A percentile compares a stretch with the other conserved stretches of the same genome.
Evolutionary conservation across 2,113 vertebrate genomes (phyloP).

Genomic region (Gopherus evgoodei): DNA sequence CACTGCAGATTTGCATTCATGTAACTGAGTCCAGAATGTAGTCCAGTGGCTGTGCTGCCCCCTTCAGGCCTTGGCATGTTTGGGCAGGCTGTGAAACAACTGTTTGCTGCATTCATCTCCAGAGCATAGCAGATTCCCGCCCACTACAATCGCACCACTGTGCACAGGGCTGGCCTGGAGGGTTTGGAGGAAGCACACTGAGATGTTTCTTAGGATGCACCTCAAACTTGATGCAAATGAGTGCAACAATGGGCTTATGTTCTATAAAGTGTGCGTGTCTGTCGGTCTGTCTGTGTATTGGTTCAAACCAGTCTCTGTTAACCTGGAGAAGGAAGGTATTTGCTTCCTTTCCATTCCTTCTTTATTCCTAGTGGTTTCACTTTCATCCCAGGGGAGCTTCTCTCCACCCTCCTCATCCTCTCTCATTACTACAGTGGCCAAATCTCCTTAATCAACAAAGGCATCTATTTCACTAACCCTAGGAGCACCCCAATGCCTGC

Average conservation of each 20-base stretch:
- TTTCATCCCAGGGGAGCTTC: not conserved
- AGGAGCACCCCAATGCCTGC: not conserved
- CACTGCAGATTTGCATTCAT: not conserved
- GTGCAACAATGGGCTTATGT: not conserved
- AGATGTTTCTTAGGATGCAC: not conserved
- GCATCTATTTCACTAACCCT: not conserved
- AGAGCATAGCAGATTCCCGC: not conserved
- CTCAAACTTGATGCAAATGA: not conserved
- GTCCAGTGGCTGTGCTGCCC: not conserved
- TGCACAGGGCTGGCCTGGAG: not conserved
- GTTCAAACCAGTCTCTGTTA: not conserved
- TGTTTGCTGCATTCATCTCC: not conserved
- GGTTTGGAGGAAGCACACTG: not conserved
- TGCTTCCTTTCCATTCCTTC: not conserved
- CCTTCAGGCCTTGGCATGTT: fast-evolving
- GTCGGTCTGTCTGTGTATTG: not conserved
- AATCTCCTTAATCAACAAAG: not conserved
- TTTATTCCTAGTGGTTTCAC: not conserved
- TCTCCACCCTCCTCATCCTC: not conserved
- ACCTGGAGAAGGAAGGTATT: not conserved
- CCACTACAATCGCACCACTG: not conserved
- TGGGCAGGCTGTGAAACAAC: not conserved
- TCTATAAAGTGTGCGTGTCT: not conserved
- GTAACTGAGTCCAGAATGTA: not conserved
- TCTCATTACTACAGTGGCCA: not conserved